Evolutionary conservation across 2,113 vertebrate species (phyloP).

Genomic region (Lophura nycthemera): DNA sequence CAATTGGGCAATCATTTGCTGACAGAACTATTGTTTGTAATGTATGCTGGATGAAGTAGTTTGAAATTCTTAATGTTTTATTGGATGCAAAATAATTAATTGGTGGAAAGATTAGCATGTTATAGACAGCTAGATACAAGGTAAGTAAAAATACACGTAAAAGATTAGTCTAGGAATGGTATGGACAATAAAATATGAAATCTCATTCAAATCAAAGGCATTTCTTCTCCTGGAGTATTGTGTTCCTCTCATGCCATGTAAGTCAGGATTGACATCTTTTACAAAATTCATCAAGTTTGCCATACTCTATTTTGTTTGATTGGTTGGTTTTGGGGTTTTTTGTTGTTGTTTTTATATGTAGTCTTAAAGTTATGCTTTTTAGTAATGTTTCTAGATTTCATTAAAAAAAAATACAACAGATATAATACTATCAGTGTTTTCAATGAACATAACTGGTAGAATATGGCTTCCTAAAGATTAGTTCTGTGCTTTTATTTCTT

Average conservation of each 20-base stretch:
- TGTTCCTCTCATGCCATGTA: background rate
- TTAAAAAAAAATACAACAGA: background rate
- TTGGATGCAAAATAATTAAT: background rate
- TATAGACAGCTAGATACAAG: background rate
- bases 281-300: background rate
- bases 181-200: background rate
- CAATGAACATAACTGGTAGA: background rate
- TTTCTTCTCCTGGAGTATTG: background rate
- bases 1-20: background rate
- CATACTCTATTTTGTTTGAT: background rate
- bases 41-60: background rate
- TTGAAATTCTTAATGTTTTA: background rate
- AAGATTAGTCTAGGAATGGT: background rate
- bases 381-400: background rate
- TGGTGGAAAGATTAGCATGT: background rate
- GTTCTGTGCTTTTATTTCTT: background rate
- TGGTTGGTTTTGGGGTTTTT: background rate
- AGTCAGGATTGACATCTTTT: background rate
- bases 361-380: background rate
- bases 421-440: background rate
- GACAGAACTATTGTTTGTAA: background rate
- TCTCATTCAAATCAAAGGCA: background rate
- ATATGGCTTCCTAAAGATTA: background rate
- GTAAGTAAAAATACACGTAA: background rate
- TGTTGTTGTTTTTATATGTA: background rate